These are phyloP conservation scores for Oenanthe melanoleuca DNA, from an alignment of 2,113 vertebrate genomes.

Conservation along the genomic window DNA sequence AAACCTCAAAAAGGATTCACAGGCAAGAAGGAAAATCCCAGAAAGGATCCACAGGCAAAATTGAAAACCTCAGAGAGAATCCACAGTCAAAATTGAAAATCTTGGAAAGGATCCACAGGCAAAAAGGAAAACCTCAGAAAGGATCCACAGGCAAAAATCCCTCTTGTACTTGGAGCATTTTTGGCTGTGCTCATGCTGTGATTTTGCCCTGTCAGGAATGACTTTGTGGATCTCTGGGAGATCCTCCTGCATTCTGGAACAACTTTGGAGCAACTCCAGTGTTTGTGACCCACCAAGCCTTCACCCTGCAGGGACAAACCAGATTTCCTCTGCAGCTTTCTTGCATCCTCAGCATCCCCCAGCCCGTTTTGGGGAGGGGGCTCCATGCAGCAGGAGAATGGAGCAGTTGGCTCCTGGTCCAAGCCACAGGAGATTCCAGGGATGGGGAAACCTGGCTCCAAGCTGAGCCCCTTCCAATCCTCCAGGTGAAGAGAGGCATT, in stretches of 20 bases:
- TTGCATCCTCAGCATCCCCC: neutral
- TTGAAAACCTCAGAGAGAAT: neutral
- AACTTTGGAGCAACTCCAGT: neutral
- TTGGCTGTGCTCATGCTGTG: rapidly evolving
- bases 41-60: neutral
- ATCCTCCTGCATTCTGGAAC: neutral
- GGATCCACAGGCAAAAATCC: neutral
- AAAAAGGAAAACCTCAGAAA: neutral
- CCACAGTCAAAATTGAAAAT: too few relatives aligned
- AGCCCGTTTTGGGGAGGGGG: neutral
- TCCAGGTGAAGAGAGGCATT: neutral
- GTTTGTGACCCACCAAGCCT: neutral
- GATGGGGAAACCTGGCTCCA: neutral
- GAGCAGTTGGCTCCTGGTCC: neutral
- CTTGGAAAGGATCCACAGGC: neutral
- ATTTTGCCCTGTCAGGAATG: rapidly evolving
- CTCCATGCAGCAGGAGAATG: neutral
- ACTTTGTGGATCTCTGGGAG: neutral
- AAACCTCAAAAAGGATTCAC: too few relatives aligned
- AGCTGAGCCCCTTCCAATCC: rapidly evolving
- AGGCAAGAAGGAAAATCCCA: neutral
- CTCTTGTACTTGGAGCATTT: neutral
- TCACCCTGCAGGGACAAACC: neutral
- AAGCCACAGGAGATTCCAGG: neutral
- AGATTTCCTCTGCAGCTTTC: neutral